Evolutionary conservation across 2,888 invertebrate species (phyloP).

Genomic region (Drosophila prostipennis): DNA sequence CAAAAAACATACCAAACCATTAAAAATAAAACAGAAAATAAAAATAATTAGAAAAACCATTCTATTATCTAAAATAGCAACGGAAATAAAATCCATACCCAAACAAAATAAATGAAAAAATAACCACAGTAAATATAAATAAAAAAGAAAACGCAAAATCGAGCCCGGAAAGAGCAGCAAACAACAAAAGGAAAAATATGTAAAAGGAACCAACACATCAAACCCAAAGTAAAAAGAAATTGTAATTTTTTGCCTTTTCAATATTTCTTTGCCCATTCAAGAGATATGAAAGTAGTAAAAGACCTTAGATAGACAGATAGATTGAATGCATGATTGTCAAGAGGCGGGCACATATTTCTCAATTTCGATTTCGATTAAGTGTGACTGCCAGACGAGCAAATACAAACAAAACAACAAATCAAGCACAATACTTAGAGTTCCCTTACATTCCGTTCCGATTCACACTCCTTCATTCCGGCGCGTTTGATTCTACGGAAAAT

Average conservation of each 20-base stretch:
- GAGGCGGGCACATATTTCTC: constrained; percentile 12
- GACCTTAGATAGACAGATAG: constrained; percentile 16
- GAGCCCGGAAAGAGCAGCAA: neutral
- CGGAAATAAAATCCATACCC: too few relatives aligned
- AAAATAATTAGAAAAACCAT: too few relatives aligned
- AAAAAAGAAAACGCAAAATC: neutral
- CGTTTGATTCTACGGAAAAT: constrained; percentile 13
- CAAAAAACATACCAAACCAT: neutral
- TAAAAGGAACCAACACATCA: neutral
- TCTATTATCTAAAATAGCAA: too few relatives aligned
- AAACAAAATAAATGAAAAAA: neutral
- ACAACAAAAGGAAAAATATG: neutral
- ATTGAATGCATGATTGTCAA: constrained; percentile 9
- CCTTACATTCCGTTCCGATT: constrained; percentile 20
- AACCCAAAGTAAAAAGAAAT: constrained; percentile 13
- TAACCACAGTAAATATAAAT: neutral
- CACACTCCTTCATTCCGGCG: constrained; percentile 1
- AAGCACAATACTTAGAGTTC: constrained; percentile 20
- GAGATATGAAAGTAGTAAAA: constrained; percentile 62
- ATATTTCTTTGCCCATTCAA: constrained; percentile 48
- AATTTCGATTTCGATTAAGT: constrained; percentile 20
- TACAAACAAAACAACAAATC: constrained; percentile 20
- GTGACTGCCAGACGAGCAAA: constrained; percentile 22
- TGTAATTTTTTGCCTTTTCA: constrained; percentile 15
- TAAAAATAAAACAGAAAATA: neutral